A percentile compares a stretch with the other conserved stretches of the same genome.
Conservation (phyloP, 2,797 vertebrate genomes). For the Typhlichthys eigenmanni region DNA sequence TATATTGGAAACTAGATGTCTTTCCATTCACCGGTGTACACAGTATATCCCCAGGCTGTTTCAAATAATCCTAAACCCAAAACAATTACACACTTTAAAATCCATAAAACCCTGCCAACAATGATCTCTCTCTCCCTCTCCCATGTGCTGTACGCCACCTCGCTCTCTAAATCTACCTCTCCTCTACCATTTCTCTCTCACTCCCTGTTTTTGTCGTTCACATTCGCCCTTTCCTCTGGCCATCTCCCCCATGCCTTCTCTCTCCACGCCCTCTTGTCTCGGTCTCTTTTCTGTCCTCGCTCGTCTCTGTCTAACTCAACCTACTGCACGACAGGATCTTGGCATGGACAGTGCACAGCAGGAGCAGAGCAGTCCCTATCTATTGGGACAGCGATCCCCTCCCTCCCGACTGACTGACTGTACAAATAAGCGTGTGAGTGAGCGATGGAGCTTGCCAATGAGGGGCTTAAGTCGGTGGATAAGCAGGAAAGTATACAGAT, state of each 20-base stretch:
- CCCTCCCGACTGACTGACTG: constrained; percentile 37
- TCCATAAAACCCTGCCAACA: constrained; percentile 49
- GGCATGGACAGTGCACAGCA: constrained; percentile 36
- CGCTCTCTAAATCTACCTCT: constrained; percentile 28
- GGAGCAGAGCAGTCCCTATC: constrained; percentile 47
- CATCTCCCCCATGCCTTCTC: neutral
- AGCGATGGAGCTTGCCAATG: constrained; percentile 39
- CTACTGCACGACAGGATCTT: constrained; percentile 59
- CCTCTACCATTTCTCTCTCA: constrained; percentile 31
- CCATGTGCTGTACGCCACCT: constrained; percentile 11
- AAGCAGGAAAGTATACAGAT: constrained; percentile 40
- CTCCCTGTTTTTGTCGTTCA: constrained; percentile 49
- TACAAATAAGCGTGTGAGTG: constrained; percentile 50
- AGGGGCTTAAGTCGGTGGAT: constrained; percentile 46
- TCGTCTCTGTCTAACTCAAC: constrained; percentile 58
- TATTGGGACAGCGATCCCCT: constrained; percentile 40
- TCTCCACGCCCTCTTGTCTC: constrained; percentile 10
- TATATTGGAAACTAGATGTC: neutral
- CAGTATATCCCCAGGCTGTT: constrained; percentile 50
- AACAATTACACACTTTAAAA: constrained; percentile 56
- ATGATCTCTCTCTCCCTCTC: constrained; percentile 32
- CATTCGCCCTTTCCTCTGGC: neutral
- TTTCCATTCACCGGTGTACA: constrained; percentile 55
- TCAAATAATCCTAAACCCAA: constrained; percentile 39
- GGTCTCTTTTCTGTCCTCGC: constrained; percentile 25